Evolutionary conservation across 2,113 vertebrate species (phyloP).

Genomic region (Chionodraco myersi): DNA sequence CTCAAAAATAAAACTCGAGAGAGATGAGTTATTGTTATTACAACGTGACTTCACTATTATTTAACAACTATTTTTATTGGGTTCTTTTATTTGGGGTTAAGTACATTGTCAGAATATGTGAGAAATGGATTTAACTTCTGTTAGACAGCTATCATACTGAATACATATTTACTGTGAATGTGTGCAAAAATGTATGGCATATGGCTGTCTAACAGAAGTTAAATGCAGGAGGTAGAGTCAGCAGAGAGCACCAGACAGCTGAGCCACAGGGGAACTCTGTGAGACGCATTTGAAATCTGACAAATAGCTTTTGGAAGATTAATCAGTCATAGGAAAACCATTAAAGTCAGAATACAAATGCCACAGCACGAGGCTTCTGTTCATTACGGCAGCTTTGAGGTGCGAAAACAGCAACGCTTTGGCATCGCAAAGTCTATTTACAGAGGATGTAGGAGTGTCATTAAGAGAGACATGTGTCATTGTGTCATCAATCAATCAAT

Average conservation of each 20-base stretch:
- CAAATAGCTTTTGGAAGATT: conserved; percentile 42
- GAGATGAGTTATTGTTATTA: too few species aligned
- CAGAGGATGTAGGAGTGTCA: background rate
- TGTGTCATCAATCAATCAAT: too few species aligned
- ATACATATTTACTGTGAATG: too few species aligned
- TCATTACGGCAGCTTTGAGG: conserved; percentile 27
- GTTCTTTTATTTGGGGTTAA: too few species aligned
- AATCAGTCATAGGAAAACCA: conserved; percentile 28
- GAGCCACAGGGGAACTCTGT: conserved; percentile 46
- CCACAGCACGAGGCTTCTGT: conserved; percentile 38
- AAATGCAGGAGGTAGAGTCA: conserved; percentile 17
- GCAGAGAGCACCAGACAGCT: conserved; percentile 45
- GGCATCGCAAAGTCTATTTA: conserved; percentile 8
- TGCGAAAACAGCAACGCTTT: conserved; percentile 22
- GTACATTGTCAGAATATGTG: too few species aligned
- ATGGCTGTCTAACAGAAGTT: too few species aligned
- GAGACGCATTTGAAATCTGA: conserved; percentile 47
- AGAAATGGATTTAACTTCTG: too few species aligned
- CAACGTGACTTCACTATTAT: too few species aligned
- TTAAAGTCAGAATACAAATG: conserved; percentile 46
- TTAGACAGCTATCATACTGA: too few species aligned
- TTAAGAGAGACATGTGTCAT: conserved; percentile 5
- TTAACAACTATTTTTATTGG: too few species aligned
- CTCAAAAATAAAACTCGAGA: too few species aligned
- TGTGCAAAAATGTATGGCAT: too few species aligned